Base-by-base conservation (phyloP, 2,113 vertebrate species). In the Macquaria australasica region DNA sequence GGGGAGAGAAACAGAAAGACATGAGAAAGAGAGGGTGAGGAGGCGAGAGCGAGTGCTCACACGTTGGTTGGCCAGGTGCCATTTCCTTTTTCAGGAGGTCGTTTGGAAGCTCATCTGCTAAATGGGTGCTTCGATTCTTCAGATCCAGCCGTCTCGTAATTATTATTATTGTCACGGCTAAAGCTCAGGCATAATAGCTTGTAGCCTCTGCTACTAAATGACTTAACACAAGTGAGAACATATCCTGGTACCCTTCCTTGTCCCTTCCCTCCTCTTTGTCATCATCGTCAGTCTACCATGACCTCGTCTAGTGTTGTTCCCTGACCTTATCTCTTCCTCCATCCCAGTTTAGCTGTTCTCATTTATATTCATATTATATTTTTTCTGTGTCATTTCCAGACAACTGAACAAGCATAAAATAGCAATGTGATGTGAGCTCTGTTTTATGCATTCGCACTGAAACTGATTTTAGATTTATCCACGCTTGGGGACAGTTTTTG, bases 91-190 rank as follows among this genome's bases (percentile, higher is more conserved):
- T 58, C 82, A 85, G n/a, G 23, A 81, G 86, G 88, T 92, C 74
- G 1, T 90, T 88, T 91, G 51, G 80, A 90, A 73, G 83, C 87
- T 92, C 91, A 93, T 91, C 91, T 89, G 77, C 87, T 87, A 94
- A 93, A 93, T 92, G 92, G 92, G n/a, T 20, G 63, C 86, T 90
- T 86, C 12, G 77, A 88, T 93, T 94, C 87, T 74, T 56, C 67
- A 71, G 48, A 73, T 88, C 68, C 48, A 64, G 89, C 82, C 77
- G 2, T 81, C 81, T 93, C 43, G 3, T 90, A 80, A 91, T 92
- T 92, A 92, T 94, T 92, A 94, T 90, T 89, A 92, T 92, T 91
- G 89, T 93, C 93, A 92, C 73, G 71, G 75, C 82, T 83, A 77
- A 87, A 86, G 83, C 81, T 69, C 73, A 56, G 68, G 25, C 41